phyloP scores from a whole-genome alignment of 1,140 invertebrate species.

The Drosophila kohkoa region DNA sequence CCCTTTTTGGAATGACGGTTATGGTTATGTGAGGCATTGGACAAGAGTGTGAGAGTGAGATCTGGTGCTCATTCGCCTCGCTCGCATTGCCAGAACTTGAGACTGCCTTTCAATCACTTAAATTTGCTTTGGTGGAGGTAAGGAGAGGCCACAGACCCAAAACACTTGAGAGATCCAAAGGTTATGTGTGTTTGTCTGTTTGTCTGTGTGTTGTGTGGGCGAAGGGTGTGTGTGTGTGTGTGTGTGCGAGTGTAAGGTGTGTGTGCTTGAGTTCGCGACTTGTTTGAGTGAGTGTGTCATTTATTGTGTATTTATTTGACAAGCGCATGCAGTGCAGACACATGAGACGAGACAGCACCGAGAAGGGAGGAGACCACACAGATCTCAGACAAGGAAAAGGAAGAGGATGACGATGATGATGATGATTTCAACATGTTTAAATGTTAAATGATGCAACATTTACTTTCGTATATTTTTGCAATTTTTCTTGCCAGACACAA shows the following conservation, averaged over 20 bases:
- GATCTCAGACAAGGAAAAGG: neutral
- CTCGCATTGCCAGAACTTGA: slow-evolving; percentile 24
- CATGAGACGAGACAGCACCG: slow-evolving; percentile 25
- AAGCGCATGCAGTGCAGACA: slow-evolving; percentile 51
- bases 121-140: slow-evolving; percentile 30
- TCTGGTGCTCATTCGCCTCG: neutral
- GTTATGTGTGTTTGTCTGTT: slow-evolving; percentile 21
- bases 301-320: slow-evolving; percentile 70
- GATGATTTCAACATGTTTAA: slow-evolving; percentile 45
- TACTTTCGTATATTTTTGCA: slow-evolving; percentile 42
- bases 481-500: slow-evolving; percentile 36
- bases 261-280: slow-evolving; percentile 28
- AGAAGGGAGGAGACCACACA: neutral
- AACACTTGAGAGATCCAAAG: slow-evolving; percentile 49
- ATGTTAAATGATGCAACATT: slow-evolving; percentile 62
- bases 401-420: slow-evolving; percentile 20
- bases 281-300: slow-evolving; percentile 58
- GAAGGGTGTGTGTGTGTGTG: slow-evolving; percentile 1
- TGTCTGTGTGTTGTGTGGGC: neutral
- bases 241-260: slow-evolving; percentile 5
- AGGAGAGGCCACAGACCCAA: slow-evolving; percentile 34
- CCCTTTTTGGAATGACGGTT: slow-evolving; percentile 16
- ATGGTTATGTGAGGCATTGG: slow-evolving; percentile 30
- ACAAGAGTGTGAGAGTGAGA: neutral
- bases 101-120: slow-evolving; percentile 56